Evolutionary conservation across 2,888 invertebrate species (phyloP).

Genomic region (Aelia acuminata): DNA sequence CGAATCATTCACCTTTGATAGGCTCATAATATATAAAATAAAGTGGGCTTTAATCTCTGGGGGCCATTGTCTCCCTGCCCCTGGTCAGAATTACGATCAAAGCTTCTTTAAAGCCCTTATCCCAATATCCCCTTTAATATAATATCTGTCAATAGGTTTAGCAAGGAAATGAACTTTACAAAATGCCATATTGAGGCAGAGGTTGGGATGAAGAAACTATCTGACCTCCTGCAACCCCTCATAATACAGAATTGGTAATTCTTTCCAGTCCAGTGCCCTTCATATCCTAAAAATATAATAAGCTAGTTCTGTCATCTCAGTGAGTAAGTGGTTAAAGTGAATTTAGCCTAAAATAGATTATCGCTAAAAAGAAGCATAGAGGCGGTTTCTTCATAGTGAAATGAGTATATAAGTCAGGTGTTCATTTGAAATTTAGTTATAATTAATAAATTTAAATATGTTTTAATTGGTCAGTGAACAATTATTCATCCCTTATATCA

Average conservation of each 20-base stretch:
- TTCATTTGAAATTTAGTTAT: no score
- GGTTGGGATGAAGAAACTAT: constrained; percentile 41
- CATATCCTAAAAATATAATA: not conserved
- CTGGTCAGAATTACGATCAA: constrained; percentile 52
- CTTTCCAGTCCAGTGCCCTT: not conserved
- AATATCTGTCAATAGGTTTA: constrained; percentile 56
- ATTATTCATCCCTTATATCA: no score
- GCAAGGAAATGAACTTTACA: constrained; percentile 57
- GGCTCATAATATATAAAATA: constrained; percentile 30
- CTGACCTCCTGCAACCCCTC: constrained; percentile 24
- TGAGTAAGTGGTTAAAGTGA: no score
- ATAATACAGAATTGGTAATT: not conserved
- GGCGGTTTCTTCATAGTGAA: no score
- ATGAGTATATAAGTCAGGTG: no score
- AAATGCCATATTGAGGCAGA: constrained; percentile 35
- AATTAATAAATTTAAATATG: no score
- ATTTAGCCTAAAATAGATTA: no score
- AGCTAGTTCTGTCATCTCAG: not conserved
- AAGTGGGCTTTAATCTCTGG: constrained; percentile 2
- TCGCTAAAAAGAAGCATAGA: no score
- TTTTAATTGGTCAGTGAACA: no score
- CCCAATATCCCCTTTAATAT: constrained; percentile 55
- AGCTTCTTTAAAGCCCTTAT: constrained; percentile 57
- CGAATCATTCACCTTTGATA: constrained; percentile 28
- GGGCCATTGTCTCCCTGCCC: constrained; percentile 37